Evolutionary conservation across 2,113 vertebrate species (phyloP).

Genomic region (Phyllostomus hastatus): DNA sequence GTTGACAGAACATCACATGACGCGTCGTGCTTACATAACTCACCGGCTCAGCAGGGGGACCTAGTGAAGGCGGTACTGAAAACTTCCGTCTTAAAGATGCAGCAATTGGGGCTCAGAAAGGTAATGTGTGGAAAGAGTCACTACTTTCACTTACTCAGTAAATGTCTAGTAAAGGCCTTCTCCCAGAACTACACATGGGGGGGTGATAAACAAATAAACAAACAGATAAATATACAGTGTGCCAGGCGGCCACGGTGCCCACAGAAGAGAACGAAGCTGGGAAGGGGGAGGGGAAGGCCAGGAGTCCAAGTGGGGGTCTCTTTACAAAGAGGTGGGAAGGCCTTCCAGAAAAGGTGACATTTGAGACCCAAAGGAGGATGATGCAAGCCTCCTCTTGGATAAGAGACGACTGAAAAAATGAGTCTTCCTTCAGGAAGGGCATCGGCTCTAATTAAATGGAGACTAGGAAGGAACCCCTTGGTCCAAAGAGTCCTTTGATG

Average conservation of each 20-base stretch:
- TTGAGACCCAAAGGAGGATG: neutral
- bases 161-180: neutral
- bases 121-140: neutral
- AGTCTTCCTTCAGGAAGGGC: neutral
- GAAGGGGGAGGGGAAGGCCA: neutral
- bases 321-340: neutral
- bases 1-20: neutral
- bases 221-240: neutral
- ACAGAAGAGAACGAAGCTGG: neutral
- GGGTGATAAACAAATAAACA: neutral
- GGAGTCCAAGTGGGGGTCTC: neutral
- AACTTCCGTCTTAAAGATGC: neutral
- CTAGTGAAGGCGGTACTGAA: neutral
- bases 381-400: neutral
- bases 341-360: neutral
- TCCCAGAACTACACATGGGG: neutral
- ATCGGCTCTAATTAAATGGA: neutral
- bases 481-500: neutral
- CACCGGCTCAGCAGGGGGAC: neutral
- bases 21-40: accelerated
- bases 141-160: neutral
- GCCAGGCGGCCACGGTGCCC: too few species aligned
- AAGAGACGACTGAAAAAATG: neutral
- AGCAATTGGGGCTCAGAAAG: neutral
- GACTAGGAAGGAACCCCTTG: neutral